Evolutionary conservation across 2,113 vertebrate genomes (phyloP).

Genomic region (Stictonetta naevosa): DNA sequence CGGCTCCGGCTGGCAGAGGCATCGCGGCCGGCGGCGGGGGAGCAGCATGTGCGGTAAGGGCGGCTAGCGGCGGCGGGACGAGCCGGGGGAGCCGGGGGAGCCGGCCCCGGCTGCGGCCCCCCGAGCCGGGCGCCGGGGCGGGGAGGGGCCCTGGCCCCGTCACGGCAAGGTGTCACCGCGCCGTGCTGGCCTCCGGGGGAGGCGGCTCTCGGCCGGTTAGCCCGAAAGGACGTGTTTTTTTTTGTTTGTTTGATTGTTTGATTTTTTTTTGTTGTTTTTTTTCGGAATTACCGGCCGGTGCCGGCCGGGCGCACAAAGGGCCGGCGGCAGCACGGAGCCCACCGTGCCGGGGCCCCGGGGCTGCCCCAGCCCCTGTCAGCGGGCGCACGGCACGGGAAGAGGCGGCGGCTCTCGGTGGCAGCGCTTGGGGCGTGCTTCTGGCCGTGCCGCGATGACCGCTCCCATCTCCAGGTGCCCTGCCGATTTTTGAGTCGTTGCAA

Average conservation of each 20-base stretch:
- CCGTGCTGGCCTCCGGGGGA: neutral
- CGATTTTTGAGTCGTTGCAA: accelerated
- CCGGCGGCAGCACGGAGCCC: too few relatives aligned
- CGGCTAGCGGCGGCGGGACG: too few relatives aligned
- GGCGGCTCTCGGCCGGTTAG: accelerated
- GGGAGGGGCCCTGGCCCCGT: neutral
- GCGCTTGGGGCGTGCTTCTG: neutral
- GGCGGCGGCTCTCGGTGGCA: accelerated
- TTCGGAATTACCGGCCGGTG: accelerated
- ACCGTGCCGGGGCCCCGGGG: too few relatives aligned
- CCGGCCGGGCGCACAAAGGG: neutral
- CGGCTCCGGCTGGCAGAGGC: too few relatives aligned
- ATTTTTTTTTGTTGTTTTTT: too few relatives aligned
- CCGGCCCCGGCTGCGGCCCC: too few relatives aligned
- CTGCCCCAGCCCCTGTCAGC: neutral
- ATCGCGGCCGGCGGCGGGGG: too few relatives aligned
- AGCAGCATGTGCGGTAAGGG: too few relatives aligned
- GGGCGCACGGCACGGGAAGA: too few relatives aligned
- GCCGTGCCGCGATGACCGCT: accelerated
- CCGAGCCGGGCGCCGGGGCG: too few relatives aligned
- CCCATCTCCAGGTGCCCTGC: accelerated
- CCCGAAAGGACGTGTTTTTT: accelerated
- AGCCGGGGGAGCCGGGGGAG: too few relatives aligned
- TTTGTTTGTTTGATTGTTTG: too few relatives aligned
- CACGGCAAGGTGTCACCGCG: neutral